Evolutionary conservation across 2,113 vertebrate species (phyloP), one percentile per base, ranked within the genome.

Genomic region (Colossoma macropomum): DNA sequence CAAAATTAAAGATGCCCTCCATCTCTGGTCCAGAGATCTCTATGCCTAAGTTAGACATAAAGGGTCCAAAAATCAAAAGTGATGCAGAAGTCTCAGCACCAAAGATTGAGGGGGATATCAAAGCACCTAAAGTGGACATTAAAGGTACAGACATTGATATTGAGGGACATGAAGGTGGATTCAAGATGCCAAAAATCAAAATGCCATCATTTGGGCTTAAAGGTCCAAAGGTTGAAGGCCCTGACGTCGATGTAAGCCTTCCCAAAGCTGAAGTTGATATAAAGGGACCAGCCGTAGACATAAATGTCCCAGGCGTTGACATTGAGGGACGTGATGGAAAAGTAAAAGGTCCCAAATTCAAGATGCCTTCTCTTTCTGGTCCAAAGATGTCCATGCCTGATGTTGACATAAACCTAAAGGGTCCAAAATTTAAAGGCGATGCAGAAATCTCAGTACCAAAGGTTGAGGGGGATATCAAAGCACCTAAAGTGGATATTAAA

Each of bases 381-480:
- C 91, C 92, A 2, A 90, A 91, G 73, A 25, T 92, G 1, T 80
- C 86, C 27, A 82, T 77, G 30, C 89, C 90, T 69, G 90, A 93
- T 71, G 10, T 91, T 15, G 92, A 94, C 76, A 76, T 91, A 16
- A 68, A 54, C 52, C 17, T 54, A 19, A 54, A 54, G 11, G 52
- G 52, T 19, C 52, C 52, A 54, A 54, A 54, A 54, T 2, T 54
- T 0, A 32, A 32, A 19, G 65, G 25, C 6, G 65, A 34, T 68
- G 28, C 19, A 32, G 28, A 68, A 32, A 15, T 68, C 1, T 59
- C 74, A 32, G 30, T 59, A 17, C 50, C 74, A 60, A 76, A 76
- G 28, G 9, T 76, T 32, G 52, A 76, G 32, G 50, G 50, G 30
- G 52, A 59, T 56, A 30, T 59, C 17, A 59, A 56, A 56, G 16